Evolutionary conservation across 2,888 invertebrate genomes (phyloP).

Genomic region (Xestobium rufovillosum): DNA sequence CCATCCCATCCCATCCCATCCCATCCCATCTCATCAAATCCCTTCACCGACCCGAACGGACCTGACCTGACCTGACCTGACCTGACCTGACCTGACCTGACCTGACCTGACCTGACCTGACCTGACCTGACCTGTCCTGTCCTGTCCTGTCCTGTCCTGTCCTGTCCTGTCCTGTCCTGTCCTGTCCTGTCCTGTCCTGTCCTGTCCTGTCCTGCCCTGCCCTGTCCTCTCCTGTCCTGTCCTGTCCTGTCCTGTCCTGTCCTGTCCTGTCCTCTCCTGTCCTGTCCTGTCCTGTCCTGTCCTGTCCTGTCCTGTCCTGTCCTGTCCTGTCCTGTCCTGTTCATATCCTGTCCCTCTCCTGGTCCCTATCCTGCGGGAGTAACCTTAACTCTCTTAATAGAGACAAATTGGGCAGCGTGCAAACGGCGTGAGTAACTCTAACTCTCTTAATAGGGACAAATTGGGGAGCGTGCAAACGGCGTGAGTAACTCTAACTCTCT

Average conservation of each 20-base stretch:
- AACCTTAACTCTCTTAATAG: too few relatives aligned
- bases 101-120: conserved; percentile 13
- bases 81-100: conserved; percentile 12
- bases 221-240: conserved; percentile 14
- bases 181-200: conserved; percentile 15
- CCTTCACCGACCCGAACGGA: too few relatives aligned
- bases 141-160: conserved; percentile 15
- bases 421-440: too few relatives aligned
- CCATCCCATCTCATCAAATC: too few relatives aligned
- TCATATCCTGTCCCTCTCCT: too few relatives aligned
- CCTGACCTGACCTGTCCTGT: conserved; percentile 14
- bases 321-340: conserved; percentile 12
- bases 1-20: too few relatives aligned
- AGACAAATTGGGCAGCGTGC: too few relatives aligned
- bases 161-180: conserved; percentile 14
- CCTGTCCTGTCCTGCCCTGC: conserved; percentile 14
- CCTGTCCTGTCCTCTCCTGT: conserved; percentile 16
- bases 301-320: conserved; percentile 12
- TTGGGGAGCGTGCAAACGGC: too few relatives aligned
- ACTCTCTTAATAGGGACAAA: too few relatives aligned
- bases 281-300: conserved; percentile 15
- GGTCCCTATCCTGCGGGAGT: too few relatives aligned
- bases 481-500: too few relatives aligned
- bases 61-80: too few relatives aligned
- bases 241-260: conserved; percentile 15